phyloP scores from a whole-genome alignment of 30 jellyfish, hydroid and myxozoan genomes.

The Hydractinia echinata region DNA sequence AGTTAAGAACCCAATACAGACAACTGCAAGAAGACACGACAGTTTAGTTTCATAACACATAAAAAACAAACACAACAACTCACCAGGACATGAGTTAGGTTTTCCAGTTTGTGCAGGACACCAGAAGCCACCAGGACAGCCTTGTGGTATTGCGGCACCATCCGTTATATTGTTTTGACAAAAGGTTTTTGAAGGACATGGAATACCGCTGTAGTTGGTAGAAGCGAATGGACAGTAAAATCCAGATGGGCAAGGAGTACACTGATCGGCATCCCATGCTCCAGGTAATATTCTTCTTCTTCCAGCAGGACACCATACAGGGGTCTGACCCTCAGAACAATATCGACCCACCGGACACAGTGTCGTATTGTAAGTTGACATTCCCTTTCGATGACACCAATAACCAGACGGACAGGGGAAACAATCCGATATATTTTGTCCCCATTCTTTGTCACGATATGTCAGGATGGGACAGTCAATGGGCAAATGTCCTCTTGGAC shows the following conservation, averaged over 20 bases:
- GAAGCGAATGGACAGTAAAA: conserved; percentile 88
- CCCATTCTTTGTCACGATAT: conserved; percentile 70
- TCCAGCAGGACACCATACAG: conserved; percentile 97
- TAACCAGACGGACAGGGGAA: conserved; percentile 85
- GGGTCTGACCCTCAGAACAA: conserved; percentile 84
- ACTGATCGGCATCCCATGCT: conserved; percentile 60
- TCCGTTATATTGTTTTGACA: conserved; percentile 34
- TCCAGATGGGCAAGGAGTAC: conserved; percentile 78
- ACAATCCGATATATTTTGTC: conserved; percentile 69
- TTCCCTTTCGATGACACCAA: conserved; percentile 82
- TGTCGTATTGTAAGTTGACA: conserved; percentile 52
- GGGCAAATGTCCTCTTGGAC: conserved; percentile 68
- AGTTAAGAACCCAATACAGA: too few relatives aligned
- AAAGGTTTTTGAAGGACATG: conserved; percentile 69
- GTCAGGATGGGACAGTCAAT: conserved; percentile 76
- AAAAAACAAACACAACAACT: background rate
- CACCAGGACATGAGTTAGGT: conserved; percentile 81
- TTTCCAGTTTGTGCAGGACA: conserved; percentile 84
- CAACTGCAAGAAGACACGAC: too few relatives aligned
- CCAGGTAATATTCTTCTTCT: conserved; percentile 73
- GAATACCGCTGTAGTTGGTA: conserved; percentile 73
- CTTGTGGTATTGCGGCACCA: conserved; percentile 72
- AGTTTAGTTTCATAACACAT: too few relatives aligned
- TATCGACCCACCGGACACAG: conserved; percentile 87
- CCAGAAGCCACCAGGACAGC: conserved; percentile 87